Evolutionary conservation across 1,140 invertebrate genomes (phyloP).

Genomic region (Drosophila gunungcola): DNA sequence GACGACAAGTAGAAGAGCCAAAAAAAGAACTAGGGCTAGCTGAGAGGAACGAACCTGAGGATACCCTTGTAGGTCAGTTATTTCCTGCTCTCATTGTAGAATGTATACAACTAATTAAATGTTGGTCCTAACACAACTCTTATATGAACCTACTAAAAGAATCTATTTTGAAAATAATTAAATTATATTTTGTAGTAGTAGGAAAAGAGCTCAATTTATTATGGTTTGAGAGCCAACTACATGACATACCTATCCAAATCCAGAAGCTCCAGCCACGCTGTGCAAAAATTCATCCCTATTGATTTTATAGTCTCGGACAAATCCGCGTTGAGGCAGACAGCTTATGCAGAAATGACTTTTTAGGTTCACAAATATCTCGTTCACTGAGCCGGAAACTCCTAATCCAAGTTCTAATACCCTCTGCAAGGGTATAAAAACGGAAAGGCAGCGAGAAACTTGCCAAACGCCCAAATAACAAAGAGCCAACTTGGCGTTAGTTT

Average conservation of each 20-base stretch:
- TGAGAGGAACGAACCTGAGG: slow-evolving; percentile 5
- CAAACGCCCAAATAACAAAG: slow-evolving; percentile 55
- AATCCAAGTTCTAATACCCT: slow-evolving; percentile 48
- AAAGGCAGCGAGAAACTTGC: slow-evolving; percentile 42
- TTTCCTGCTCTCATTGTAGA: not conserved
- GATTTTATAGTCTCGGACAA: slow-evolving; percentile 39
- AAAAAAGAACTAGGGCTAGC: slow-evolving; percentile 15
- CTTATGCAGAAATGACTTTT: slow-evolving; percentile 48
- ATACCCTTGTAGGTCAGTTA: slow-evolving; percentile 17
- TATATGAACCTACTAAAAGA: not conserved
- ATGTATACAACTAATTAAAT: too few species aligned
- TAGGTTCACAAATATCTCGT: slow-evolving; percentile 34
- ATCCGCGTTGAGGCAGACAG: slow-evolving; percentile 45
- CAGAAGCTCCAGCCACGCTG: not conserved
- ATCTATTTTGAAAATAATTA: not conserved
- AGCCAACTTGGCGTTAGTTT: slow-evolving; percentile 56
- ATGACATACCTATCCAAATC: not conserved
- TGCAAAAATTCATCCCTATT: slow-evolving; percentile 32
- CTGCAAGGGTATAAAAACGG: slow-evolving; percentile 44
- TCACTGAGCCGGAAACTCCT: slow-evolving; percentile 47
- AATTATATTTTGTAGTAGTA: not conserved
- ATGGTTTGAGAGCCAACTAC: not conserved
- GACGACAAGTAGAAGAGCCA: slow-evolving; percentile 44
- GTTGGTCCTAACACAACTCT: too few species aligned
- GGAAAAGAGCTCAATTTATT: not conserved